Evolutionary conservation across 2,113 vertebrate species (phyloP).

Genomic region (Lanius collurio): DNA sequence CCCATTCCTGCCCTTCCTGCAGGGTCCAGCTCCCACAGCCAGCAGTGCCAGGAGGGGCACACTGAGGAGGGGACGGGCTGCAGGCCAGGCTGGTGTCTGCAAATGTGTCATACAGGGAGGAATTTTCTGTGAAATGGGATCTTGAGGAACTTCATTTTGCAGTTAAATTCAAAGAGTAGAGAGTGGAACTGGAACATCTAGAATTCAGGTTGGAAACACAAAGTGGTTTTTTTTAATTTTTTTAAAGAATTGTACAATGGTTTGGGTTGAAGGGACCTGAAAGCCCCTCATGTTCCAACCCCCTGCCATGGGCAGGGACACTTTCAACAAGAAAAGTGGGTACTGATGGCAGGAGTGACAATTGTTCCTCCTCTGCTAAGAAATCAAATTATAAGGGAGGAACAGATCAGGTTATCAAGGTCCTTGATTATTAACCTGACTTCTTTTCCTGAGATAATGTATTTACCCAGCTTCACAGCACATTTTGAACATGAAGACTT

Average conservation of each 20-base stretch:
- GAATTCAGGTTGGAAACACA: neutral
- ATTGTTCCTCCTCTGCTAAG: neutral
- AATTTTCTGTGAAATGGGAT: neutral
- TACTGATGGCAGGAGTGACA: neutral
- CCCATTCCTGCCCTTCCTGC: neutral
- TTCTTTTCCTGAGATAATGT: neutral
- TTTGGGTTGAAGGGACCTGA: neutral
- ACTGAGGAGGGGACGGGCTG: fast-evolving
- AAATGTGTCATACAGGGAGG: neutral
- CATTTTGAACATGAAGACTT: neutral
- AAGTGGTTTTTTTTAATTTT: neutral
- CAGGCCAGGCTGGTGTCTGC: neutral
- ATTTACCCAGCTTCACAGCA: neutral
- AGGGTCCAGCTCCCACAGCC: neutral
- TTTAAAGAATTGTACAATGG: neutral
- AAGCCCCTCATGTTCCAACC: neutral
- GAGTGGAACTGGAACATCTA: neutral
- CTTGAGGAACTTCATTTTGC: neutral
- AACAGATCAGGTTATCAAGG: neutral
- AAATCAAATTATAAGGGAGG: neutral
- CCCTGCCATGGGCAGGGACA: neutral
- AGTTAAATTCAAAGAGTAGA: neutral
- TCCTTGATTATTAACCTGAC: neutral
- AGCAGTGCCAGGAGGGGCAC: neutral
- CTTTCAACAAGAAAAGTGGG: neutral